These are phyloP conservation scores for Tenodera sinensis DNA, from an alignment of 2,888 invertebrate genomes.

Conservation along the genomic window DNA sequence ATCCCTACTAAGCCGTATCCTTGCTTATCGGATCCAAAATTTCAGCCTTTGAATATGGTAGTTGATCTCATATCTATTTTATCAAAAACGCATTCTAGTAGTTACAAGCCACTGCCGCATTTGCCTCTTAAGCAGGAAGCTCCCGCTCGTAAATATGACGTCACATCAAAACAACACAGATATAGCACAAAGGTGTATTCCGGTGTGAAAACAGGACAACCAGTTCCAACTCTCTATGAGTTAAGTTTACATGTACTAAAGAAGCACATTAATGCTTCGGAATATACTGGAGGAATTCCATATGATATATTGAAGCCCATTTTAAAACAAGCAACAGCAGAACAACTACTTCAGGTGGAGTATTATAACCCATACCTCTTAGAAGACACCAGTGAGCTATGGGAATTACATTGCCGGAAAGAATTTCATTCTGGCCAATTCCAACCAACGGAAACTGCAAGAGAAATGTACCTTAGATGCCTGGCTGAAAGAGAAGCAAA, in stretches of 20 bases:
- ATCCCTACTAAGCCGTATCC: conserved; percentile 42
- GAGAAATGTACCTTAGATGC: conserved; percentile 85
- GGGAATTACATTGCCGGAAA: conserved; percentile 79
- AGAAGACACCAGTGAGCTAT: conserved; percentile 85
- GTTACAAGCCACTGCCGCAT: conserved; percentile 69
- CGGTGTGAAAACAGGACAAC: conserved; percentile 61
- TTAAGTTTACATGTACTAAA: conserved; percentile 80
- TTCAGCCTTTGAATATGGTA: conserved; percentile 60
- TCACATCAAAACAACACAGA: conserved; percentile 25
- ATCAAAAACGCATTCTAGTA: conserved; percentile 76
- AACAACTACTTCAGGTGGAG: conserved; percentile 80
- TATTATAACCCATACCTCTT: conserved; percentile 87
- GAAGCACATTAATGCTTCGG: conserved; percentile 89
- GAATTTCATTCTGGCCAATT: conserved; percentile 61
- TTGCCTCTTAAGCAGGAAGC: not conserved
- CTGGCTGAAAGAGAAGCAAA: conserved; percentile 80
- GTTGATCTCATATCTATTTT: conserved; percentile 40
- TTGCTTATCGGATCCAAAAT: conserved; percentile 56
- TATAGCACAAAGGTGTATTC: conserved; percentile 76
- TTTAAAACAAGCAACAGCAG: conserved; percentile 78
- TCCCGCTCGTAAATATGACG: conserved; percentile 33
- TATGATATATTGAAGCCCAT: conserved; percentile 86
- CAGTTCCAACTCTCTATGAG: conserved; percentile 75
- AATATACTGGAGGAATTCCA: conserved; percentile 90
- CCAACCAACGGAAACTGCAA: conserved; percentile 83